Conservation (phyloP, 53 echinoderm and acorn worm species). For the Echinarachnius parma region DNA sequence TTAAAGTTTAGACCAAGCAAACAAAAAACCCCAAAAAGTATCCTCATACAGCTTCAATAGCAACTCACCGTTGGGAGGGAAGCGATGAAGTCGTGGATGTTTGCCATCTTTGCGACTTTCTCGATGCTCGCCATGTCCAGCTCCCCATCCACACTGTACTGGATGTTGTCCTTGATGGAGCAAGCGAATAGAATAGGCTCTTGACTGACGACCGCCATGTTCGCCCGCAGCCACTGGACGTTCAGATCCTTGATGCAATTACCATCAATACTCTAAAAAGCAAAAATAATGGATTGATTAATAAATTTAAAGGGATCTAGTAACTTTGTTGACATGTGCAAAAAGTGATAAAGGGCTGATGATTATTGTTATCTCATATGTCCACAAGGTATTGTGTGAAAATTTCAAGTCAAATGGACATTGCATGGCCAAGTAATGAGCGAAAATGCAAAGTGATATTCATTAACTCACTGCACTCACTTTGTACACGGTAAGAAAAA, state of each 20-base stretch:
- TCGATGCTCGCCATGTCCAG: slow-evolving; percentile 13
- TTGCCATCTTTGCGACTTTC: slow-evolving; percentile 49
- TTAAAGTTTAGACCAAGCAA: too few species aligned
- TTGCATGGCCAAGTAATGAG: too few species aligned
- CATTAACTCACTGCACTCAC: too few species aligned
- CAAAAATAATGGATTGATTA: background rate
- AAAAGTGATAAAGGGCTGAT: too few species aligned
- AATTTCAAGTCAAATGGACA: too few species aligned
- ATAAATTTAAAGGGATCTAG: too few species aligned
- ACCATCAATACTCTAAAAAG: slow-evolving; percentile 26
- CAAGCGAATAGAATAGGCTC: slow-evolving; percentile 54
- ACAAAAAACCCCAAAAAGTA: background rate
- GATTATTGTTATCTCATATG: too few species aligned
- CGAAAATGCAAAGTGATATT: too few species aligned
- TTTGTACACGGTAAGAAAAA: too few species aligned
- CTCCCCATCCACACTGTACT: slow-evolving; percentile 44
- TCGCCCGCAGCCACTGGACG: slow-evolving; percentile 43
- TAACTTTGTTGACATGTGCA: too few species aligned
- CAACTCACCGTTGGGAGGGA: slow-evolving; percentile 42
- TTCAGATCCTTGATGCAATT: slow-evolving; percentile 36
- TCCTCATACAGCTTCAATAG: background rate
- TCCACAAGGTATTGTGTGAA: too few species aligned
- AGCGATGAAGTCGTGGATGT: slow-evolving; percentile 56
- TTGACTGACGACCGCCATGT: slow-evolving; percentile 55
- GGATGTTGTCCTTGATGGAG: slow-evolving; percentile 49